Conservation (phyloP, 2,888 invertebrate genomes). For the Holacanthella duospinosa region DNA sequence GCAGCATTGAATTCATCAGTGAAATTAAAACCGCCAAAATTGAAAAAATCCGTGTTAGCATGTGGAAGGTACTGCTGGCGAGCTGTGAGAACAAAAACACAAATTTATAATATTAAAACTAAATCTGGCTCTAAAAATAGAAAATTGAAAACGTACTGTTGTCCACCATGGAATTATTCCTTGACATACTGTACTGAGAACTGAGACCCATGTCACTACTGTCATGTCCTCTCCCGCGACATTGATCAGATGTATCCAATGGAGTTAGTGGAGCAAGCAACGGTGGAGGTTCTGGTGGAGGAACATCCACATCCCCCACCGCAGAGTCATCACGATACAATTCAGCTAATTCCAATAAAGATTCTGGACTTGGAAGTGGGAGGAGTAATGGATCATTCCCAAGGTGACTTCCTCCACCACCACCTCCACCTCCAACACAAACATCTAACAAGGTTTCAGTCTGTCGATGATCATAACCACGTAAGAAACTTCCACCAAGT, state of each 20-base stretch:
- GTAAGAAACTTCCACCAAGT: conserved; percentile 48
- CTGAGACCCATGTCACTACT: conserved; percentile 16
- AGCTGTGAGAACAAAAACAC: conserved; percentile 18
- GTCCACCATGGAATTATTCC: conserved; percentile 30
- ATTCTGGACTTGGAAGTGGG: conserved; percentile 37
- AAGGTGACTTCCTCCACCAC: conserved; percentile 54
- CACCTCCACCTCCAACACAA: conserved; percentile 46
- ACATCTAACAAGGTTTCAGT: conserved; percentile 36
- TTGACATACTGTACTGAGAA: conserved; percentile 44
- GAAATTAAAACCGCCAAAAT: conserved; percentile 37
- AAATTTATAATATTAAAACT: not conserved
- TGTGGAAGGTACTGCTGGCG: conserved; percentile 36
- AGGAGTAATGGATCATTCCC: conserved; percentile 37
- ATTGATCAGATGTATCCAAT: conserved; percentile 59
- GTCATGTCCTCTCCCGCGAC: conserved; percentile 32
- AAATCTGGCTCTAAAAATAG: not conserved
- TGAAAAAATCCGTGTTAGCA: conserved; percentile 36
- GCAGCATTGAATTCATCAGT: conserved; percentile 37
- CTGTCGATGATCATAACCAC: conserved; percentile 39
- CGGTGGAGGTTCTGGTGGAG: conserved; percentile 40
- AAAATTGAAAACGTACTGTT: conserved; percentile 9
- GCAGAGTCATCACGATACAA: conserved; percentile 36
- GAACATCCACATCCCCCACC: conserved; percentile 35
- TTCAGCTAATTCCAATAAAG: conserved; percentile 36
- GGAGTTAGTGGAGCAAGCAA: conserved; percentile 44